Evolutionary conservation across 1,140 invertebrate genomes (phyloP).

Genomic region (Aricia agestis): DNA sequence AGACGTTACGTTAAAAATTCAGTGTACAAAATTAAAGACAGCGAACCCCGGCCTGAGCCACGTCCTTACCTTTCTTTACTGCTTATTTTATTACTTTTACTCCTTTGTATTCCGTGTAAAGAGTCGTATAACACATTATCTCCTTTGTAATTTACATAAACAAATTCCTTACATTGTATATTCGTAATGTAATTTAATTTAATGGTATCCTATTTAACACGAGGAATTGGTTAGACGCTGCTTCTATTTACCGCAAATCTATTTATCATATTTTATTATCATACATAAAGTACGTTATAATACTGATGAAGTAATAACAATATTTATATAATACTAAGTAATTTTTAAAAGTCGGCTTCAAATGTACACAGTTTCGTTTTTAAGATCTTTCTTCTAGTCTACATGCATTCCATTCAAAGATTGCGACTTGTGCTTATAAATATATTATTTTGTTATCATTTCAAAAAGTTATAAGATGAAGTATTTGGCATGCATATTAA

Average conservation of each 20-base stretch:
- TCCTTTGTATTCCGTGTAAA: conserved; percentile 5
- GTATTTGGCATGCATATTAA: too few species aligned
- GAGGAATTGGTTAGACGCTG: conserved; percentile 10
- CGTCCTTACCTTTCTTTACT: conserved; percentile 7
- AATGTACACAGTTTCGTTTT: too few species aligned
- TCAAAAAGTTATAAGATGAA: too few species aligned
- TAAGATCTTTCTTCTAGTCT: too few species aligned
- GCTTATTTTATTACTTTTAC: conserved; percentile 6
- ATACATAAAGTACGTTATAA: background rate
- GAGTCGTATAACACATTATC: conserved; percentile 7
- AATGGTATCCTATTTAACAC: conserved; percentile 9
- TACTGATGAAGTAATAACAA: conserved; percentile 8
- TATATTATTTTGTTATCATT: too few species aligned
- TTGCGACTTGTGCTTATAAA: too few species aligned
- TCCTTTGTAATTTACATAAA: conserved; percentile 10
- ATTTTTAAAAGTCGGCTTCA: too few species aligned
- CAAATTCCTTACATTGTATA: background rate
- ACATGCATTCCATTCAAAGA: too few species aligned
- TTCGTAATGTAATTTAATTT: conserved; percentile 10
- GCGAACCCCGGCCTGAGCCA: background rate
- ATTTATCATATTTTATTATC: conserved; percentile 2
- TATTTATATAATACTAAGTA: conserved; percentile 3
- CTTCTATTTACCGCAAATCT: conserved; percentile 6
- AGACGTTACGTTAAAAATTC: conserved; percentile 8
- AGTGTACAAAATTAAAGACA: conserved; percentile 11